phyloP scores from a whole-genome alignment of 2,113 vertebrate species.

The Myiozetetes cayanensis region DNA sequence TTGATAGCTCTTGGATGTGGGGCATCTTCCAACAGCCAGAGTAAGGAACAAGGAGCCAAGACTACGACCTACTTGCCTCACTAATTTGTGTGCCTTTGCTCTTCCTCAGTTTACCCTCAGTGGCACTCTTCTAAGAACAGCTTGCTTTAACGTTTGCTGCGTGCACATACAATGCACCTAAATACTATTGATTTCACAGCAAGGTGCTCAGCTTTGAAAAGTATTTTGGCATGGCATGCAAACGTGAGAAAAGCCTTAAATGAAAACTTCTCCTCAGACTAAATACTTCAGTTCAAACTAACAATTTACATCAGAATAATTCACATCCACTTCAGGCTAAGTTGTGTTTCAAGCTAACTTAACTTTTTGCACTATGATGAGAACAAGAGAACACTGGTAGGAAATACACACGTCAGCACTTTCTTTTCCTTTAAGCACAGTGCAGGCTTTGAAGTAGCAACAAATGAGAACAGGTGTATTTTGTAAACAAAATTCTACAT shows the following conservation, averaged over 20 bases:
- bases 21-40: neutral
- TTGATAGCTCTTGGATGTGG: neutral
- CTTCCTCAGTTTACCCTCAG: neutral
- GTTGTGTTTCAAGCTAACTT: neutral
- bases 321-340: neutral
- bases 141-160: neutral
- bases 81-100: neutral
- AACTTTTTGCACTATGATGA: neutral
- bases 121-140: neutral
- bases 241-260: neutral
- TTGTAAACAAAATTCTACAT: neutral
- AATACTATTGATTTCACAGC: neutral
- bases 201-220: neutral
- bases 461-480: constrained; percentile 17
- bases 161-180: neutral
- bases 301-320: neutral
- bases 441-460: neutral
- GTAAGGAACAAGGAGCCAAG: neutral
- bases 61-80: neutral
- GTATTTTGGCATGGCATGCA: neutral
- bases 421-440: neutral
- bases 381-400: neutral
- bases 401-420: neutral
- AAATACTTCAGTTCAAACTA: neutral
- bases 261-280: neutral